Conservation (phyloP, 2,797 vertebrate genomes). For the Oreortyx pictus region DNA sequence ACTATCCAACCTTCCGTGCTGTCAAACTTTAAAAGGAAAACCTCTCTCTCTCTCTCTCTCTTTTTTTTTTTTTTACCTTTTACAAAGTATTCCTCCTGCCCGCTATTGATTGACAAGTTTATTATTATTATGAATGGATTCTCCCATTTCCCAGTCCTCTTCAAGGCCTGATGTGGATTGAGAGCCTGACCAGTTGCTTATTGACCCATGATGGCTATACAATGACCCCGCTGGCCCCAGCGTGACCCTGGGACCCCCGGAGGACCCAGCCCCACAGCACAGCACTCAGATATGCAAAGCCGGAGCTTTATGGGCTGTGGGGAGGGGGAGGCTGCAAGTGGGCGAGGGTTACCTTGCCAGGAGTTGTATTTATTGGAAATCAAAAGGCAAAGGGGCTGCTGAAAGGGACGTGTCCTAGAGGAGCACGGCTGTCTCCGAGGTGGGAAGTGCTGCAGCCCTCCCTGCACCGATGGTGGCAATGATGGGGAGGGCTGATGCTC, state of each 20-base stretch:
- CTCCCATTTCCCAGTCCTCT: slow-evolving; percentile 67
- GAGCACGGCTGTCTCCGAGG: neutral
- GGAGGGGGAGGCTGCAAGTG: neutral
- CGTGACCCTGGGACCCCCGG: slow-evolving; percentile 66
- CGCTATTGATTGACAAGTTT: slow-evolving; percentile 67
- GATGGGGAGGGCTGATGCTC: too few relatives aligned
- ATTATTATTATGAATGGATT: slow-evolving; percentile 72
- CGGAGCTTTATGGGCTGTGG: slow-evolving; percentile 12
- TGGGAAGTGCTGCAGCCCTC: neutral
- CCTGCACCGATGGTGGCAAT: neutral
- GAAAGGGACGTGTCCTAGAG: neutral
- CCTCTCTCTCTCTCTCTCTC: neutral
- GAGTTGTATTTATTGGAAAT: slow-evolving; percentile 37
- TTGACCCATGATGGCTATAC: slow-evolving; percentile 71
- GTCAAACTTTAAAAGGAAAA: neutral
- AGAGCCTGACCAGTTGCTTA: slow-evolving; percentile 68
- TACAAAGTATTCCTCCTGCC: slow-evolving; percentile 50
- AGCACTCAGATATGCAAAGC: slow-evolving; percentile 45
- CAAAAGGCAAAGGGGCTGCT: neutral
- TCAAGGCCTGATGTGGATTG: slow-evolving; percentile 66
- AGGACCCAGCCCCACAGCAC: slow-evolving; percentile 47
- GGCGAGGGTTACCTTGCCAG: slow-evolving; percentile 15
- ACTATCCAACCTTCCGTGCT: neutral
- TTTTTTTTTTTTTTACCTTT: neutral
- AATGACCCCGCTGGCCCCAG: slow-evolving; percentile 68